These are phyloP conservation scores for Thera obeliscata DNA, from an alignment of 2,888 invertebrate genomes.

Conservation along the genomic window DNA sequence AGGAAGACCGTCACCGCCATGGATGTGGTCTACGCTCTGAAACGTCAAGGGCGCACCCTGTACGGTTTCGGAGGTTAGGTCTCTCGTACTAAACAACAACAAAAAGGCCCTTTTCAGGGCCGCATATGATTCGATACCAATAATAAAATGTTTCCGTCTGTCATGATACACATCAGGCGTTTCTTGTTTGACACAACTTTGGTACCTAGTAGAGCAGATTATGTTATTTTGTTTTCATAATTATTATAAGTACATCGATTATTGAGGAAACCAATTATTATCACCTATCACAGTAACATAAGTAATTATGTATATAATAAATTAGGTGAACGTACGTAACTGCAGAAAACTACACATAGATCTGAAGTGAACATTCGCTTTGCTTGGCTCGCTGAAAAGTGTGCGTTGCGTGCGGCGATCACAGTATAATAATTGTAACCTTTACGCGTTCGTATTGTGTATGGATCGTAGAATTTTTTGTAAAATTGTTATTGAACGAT, in stretches of 20 bases:
- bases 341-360: too few species aligned
- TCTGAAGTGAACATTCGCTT: too few species aligned
- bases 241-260: too few species aligned
- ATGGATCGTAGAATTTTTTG: neutral
- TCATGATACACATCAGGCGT: neutral
- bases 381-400: neutral
- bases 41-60: conserved; percentile 86
- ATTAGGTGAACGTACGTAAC: too few species aligned
- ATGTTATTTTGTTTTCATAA: too few species aligned
- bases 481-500: neutral
- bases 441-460: neutral
- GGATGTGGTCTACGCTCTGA: conserved; percentile 94
- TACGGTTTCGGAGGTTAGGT: neutral
- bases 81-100: neutral
- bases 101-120: conserved; percentile 3
- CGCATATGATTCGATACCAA: neutral
- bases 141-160: neutral
- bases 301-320: too few species aligned
- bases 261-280: too few species aligned
- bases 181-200: neutral
- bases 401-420: neutral
- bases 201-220: too few species aligned
- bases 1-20: conserved; percentile 94
- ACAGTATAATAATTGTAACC: neutral
- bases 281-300: too few species aligned